Percentiles rank a stretch among this genome's conserved stretches.
Evolutionary conservation across 2,797 vertebrate genomes (phyloP).

Genomic region (Zalophus californianus): DNA sequence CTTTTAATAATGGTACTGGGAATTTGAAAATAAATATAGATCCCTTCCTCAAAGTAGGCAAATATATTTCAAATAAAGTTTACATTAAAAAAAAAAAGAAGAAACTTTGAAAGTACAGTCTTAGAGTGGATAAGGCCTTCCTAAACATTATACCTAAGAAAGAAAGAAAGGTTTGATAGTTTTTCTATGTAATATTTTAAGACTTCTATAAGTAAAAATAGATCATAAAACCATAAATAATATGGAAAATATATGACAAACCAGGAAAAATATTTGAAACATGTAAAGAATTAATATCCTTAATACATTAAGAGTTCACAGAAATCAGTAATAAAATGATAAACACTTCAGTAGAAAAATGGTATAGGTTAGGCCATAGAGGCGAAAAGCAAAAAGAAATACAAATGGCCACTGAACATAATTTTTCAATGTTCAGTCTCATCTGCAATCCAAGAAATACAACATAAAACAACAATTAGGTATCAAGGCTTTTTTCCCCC

Average conservation of each 20-base stretch:
- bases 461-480: constrained; percentile 43
- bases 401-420: not conserved
- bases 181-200: constrained; percentile 26
- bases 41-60: constrained; percentile 37
- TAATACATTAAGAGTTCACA: not conserved
- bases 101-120: constrained; percentile 29
- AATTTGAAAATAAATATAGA: constrained; percentile 60
- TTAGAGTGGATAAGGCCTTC: constrained; percentile 9
- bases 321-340: constrained; percentile 45
- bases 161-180: constrained; percentile 30
- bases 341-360: constrained; percentile 48
- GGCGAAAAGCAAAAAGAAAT: not conserved
- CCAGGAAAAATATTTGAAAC: constrained; percentile 27
- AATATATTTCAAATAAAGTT: constrained; percentile 12
- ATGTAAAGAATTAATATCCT: constrained; percentile 29
- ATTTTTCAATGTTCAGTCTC: constrained; percentile 28
- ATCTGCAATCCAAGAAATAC: not conserved
- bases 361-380: not conserved
- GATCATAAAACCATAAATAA: constrained; percentile 45
- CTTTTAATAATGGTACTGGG: constrained; percentile 37
- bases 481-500: not conserved
- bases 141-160: constrained; percentile 61
- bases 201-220: constrained; percentile 32
- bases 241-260: not conserved
- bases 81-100: not conserved